These are phyloP conservation scores for Agrotis exclamationis DNA, from an alignment of 2,888 invertebrate genomes.

Conservation along the genomic window DNA sequence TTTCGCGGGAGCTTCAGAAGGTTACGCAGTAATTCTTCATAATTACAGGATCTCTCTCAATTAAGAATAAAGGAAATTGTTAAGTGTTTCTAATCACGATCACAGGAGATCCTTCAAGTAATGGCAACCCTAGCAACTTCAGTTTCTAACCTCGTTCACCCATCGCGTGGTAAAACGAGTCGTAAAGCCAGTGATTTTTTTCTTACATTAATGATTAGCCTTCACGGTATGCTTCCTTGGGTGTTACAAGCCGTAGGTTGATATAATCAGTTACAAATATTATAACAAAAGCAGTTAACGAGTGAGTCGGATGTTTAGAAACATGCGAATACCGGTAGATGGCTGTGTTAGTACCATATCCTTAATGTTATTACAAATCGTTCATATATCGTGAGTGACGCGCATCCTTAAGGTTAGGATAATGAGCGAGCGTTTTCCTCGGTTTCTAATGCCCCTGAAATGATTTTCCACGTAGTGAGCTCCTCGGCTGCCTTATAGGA, in stretches of 20 bases:
- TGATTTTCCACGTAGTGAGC: conserved; percentile 62
- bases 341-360: conserved; percentile 59
- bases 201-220: conserved; percentile 10
- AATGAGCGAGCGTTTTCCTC: conserved; percentile 79
- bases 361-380: conserved; percentile 64
- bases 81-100: conserved; percentile 47
- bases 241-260: conserved; percentile 16
- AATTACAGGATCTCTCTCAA: conserved; percentile 40
- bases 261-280: conserved; percentile 35
- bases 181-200: neutral
- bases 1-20: conserved; percentile 22
- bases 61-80: conserved; percentile 43
- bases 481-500: conserved; percentile 52
- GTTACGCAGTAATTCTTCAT: conserved; percentile 27
- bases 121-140: conserved; percentile 33
- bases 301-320: conserved; percentile 68
- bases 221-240: conserved; percentile 17
- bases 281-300: conserved; percentile 18
- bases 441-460: conserved; percentile 82
- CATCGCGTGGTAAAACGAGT: conserved; percentile 2
- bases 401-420: conserved; percentile 72
- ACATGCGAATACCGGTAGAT: conserved; percentile 58
- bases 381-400: conserved; percentile 62
- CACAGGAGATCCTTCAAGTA: conserved; percentile 31
- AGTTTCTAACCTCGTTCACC: conserved; percentile 42